Percentiles rank a stretch among this genome's conserved stretches.
Conservation (phyloP, 2,797 vertebrate species). For the Coccyzus lansbergi region DNA sequence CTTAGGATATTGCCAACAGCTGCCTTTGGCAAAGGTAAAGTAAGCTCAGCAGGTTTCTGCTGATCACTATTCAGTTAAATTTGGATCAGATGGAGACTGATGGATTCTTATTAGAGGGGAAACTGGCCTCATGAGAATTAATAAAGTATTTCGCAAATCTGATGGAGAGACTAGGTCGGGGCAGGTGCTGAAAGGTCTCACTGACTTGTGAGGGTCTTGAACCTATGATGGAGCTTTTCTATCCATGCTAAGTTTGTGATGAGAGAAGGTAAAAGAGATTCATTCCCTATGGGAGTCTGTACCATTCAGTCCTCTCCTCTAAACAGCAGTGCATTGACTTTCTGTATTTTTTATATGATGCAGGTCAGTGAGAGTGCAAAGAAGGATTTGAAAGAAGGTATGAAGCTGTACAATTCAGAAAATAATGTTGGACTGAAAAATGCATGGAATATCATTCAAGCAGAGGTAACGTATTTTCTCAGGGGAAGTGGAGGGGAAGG, state of each 20-base stretch:
- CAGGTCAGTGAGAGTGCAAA: slow-evolving; percentile 96
- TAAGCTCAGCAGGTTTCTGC: not conserved
- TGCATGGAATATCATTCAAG: slow-evolving; percentile 99
- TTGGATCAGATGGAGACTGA: not conserved
- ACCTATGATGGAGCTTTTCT: not conserved
- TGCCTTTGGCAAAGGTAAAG: not conserved
- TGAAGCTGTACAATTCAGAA: slow-evolving; percentile 93
- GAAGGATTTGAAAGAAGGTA: slow-evolving; percentile 93
- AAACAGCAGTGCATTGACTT: not conserved
- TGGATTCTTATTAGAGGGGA: not conserved
- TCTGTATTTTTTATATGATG: not conserved
- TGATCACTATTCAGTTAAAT: not conserved
- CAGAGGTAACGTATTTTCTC: slow-evolving; percentile 83
- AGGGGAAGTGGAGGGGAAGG: too few relatives aligned
- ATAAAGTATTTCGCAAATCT: not conserved
- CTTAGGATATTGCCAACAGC: not conserved
- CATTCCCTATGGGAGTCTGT: not conserved
- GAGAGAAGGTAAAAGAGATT: not conserved
- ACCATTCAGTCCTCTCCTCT: not conserved
- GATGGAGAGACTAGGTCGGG: not conserved
- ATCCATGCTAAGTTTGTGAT: not conserved
- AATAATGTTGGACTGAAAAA: slow-evolving; percentile 96
- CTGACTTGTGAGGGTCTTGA: not conserved
- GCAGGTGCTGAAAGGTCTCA: not conserved
- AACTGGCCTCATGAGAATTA: not conserved